These are phyloP conservation scores for Sitta europaea DNA, from an alignment of 2,113 vertebrate genomes.

Conservation along the genomic window DNA sequence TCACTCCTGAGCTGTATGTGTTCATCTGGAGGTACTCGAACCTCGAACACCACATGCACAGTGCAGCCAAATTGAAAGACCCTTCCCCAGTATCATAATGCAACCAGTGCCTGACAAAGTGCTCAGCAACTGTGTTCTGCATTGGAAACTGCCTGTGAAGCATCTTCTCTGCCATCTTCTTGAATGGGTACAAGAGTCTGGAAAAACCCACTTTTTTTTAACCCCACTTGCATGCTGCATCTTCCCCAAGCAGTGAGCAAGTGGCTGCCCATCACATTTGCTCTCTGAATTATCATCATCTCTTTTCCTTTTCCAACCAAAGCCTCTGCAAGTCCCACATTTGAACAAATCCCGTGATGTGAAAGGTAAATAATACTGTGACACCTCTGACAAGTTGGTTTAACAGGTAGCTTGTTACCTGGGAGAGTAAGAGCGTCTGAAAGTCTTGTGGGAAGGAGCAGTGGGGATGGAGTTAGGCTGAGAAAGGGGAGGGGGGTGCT, in stretches of 20 bases:
- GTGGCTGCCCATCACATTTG: not conserved
- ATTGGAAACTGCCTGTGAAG: not conserved
- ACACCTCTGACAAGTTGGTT: conserved; percentile 74
- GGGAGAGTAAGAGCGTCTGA: conserved; percentile 94
- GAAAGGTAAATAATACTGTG: conserved; percentile 79
- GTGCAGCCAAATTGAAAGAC: not conserved
- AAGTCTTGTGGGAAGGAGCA: conserved; percentile 93
- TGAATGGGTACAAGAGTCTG: not conserved
- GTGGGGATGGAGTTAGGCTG: conserved; percentile 91
- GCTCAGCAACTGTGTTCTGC: conserved; percentile 40
- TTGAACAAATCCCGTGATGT: not conserved
- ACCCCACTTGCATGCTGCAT: not conserved
- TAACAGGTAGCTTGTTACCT: conserved; percentile 88
- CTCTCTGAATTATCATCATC: not conserved
- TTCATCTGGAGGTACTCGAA: accelerated
- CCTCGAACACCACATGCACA: accelerated
- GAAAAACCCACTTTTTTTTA: not conserved
- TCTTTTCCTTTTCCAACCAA: not conserved
- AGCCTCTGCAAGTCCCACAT: not conserved
- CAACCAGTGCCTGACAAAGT: not conserved
- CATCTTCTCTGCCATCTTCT: not conserved
- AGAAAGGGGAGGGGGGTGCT: conserved; percentile 91
- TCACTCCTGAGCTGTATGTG: not conserved
- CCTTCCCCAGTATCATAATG: accelerated
- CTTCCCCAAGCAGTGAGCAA: not conserved